A percentile compares a stretch with the other conserved stretches of the same genome.
Conservation (phyloP, 1,140 invertebrate species). For the Amyelois transitella region DNA sequence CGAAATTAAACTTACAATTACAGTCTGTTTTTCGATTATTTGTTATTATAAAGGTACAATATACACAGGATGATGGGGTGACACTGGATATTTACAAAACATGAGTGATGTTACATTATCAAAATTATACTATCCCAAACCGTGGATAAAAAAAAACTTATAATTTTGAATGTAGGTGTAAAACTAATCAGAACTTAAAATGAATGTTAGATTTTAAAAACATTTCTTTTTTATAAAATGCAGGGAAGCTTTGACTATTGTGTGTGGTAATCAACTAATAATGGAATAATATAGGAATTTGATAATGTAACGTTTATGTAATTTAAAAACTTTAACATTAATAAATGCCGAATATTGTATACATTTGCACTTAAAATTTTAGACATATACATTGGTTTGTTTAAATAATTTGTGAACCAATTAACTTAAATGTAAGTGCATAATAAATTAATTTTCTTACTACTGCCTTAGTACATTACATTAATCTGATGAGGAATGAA, state of each 20-base stretch:
- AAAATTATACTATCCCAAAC: background rate
- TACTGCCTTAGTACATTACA: background rate
- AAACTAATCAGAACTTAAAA: too few relatives aligned
- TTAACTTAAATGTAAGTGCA: background rate
- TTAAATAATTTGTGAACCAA: background rate
- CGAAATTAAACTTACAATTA: background rate
- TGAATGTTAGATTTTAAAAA: too few relatives aligned
- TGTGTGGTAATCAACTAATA: background rate
- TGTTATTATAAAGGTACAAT: too few relatives aligned
- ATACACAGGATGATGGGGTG: background rate
- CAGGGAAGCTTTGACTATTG: too few relatives aligned
- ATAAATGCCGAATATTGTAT: conserved; percentile 5
- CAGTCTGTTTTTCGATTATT: background rate
- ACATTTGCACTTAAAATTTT: background rate
- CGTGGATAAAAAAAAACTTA: too few relatives aligned
- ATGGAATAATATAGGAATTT: conserved; percentile 1
- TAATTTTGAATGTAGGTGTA: too few relatives aligned
- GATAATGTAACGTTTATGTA: background rate
- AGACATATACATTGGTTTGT: background rate
- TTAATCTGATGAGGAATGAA: conserved; percentile 10
- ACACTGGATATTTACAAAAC: background rate
- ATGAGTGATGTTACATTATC: background rate
- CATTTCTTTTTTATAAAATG: too few relatives aligned
- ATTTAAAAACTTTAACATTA: conserved; percentile 5
- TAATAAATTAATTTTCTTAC: background rate